Conservation (phyloP, 1,140 invertebrate species). For the Drosophila ogumai region DNA sequence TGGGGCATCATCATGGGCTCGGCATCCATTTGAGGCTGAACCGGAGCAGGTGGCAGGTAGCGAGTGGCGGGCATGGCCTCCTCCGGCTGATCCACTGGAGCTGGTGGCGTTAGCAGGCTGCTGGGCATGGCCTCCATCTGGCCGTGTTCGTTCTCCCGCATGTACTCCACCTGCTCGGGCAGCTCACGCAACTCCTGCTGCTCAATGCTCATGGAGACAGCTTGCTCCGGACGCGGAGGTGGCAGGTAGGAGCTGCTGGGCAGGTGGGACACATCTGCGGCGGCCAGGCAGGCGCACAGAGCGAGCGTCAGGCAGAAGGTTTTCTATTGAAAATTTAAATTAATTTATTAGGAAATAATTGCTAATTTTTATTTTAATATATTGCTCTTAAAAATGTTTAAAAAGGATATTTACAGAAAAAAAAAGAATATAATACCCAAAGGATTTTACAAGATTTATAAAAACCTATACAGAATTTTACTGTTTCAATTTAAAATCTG, state of each 20-base stretch:
- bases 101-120: slow-evolving; percentile 63
- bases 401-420: no score
- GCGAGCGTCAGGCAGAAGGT: slow-evolving; percentile 45
- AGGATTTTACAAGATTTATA: no score
- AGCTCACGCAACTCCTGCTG: slow-evolving; percentile 73
- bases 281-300: slow-evolving; percentile 62
- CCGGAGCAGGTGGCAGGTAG: slow-evolving; percentile 54
- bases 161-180: slow-evolving; percentile 77
- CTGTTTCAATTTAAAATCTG: no score
- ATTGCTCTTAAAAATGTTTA: no score
- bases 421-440: no score
- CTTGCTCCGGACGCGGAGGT: slow-evolving; percentile 57
- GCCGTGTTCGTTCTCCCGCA: slow-evolving; percentile 47
- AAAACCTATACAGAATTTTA: no score
- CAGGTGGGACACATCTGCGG: slow-evolving; percentile 79
- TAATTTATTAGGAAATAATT: no score
- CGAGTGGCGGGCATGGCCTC: slow-evolving; percentile 46
- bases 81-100: slow-evolving; percentile 22
- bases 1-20: slow-evolving; percentile 52
- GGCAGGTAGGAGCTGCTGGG: slow-evolving; percentile 64
- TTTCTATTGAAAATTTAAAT: slow-evolving; percentile 21
- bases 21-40: slow-evolving; percentile 18
- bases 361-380: no score
- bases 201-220: slow-evolving; percentile 72
- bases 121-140: slow-evolving; percentile 65